phyloP scores from a whole-genome alignment of 2,888 invertebrate genomes.

The Lochmaea crataegi region DNA sequence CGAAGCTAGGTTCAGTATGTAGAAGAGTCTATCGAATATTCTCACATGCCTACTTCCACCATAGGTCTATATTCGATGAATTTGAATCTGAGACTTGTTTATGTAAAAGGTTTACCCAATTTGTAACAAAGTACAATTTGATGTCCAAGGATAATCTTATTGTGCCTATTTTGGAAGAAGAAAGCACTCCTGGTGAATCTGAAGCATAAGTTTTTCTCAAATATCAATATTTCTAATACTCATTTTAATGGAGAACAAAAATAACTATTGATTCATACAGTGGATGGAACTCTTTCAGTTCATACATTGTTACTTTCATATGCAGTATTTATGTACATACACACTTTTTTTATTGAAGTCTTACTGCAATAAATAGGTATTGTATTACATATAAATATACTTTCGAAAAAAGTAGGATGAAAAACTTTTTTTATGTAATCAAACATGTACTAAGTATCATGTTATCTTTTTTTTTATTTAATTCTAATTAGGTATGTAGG shows the following conservation, averaged over 20 bases:
- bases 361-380: neutral
- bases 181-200: constrained; percentile 69
- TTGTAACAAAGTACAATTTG: constrained; percentile 97
- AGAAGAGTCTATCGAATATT: constrained; percentile 99
- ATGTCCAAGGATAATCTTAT: constrained; percentile 99
- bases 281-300: neutral
- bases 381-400: neutral
- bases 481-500: neutral
- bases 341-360: neutral
- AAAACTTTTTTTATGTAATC: neutral
- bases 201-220: constrained; percentile 59
- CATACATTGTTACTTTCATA: neutral
- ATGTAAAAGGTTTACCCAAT: constrained; percentile 95
- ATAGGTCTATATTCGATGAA: constrained; percentile 94
- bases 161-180: constrained; percentile 93
- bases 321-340: neutral
- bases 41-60: constrained; percentile 99
- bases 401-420: neutral
- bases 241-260: constrained; percentile 15
- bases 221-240: constrained; percentile 23
- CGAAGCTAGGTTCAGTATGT: constrained; percentile 98
- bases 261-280: neutral
- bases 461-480: neutral
- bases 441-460: neutral
- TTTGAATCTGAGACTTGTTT: constrained; percentile 97